Evolutionary conservation across 2,888 invertebrate genomes (phyloP), one percentile per base, ranked within the genome.

Genomic region (Romanomermis culicivorax): DNA sequence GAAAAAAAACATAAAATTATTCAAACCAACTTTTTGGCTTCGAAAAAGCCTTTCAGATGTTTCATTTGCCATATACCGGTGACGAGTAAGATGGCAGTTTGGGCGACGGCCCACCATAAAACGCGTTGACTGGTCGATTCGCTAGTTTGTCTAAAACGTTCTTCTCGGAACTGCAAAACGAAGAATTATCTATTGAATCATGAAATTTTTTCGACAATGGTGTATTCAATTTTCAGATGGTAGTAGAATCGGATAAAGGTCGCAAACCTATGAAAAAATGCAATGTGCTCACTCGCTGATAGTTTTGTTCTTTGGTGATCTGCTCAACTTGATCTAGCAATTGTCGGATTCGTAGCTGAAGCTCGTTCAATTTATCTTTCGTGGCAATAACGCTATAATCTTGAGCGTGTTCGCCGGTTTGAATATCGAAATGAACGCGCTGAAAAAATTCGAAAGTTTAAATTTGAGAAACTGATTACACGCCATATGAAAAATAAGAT

Each of bases 21-120:
- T 65, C 64, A 71, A 48, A 91, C 91, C 69, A 97, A 77, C 78
- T 97, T 99, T 75, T 97, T 97, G 29, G 95, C 95, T 74, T 97
- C 93, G 68, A 97, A 99, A 78, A 97, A 97, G 66, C 86, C 85
- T 77, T 95, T 95, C 61, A 97, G 77, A 77, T 99, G 97, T 66
- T 81, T 80, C 91, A 97, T 95, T 74, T 97, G 97, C 95, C 95
- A 97, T 61, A 87, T 83, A 20, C 97, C 97, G 78, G 95, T 95
- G 30, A 78, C 74, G 0, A 95, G 74, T 14, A 97, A 77, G 45
- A 97, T 84, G 54, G 80, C 76, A 0, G 88, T 86, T 73, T 97
- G 97, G 0, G 82, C 79, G 17, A 91, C 74, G 55, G 91, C 88
- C 93, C 93, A 97, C 86, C 89, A 95, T 27, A 95, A 75, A 1